Conservation (phyloP, 2,888 invertebrate species). For the Brachylomia viminalis region DNA sequence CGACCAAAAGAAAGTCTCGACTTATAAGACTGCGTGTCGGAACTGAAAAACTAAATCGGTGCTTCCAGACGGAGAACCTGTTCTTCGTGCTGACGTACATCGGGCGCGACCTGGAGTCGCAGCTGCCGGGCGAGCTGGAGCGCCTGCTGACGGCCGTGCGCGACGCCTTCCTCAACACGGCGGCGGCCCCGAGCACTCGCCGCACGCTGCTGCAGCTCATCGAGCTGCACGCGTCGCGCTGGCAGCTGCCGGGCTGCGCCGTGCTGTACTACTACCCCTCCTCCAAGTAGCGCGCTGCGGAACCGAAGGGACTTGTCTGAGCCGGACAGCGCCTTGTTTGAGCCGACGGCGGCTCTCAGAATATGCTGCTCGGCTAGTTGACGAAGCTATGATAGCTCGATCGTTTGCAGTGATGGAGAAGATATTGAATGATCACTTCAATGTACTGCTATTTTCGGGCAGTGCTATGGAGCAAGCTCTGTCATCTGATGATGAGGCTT, state of each 20-base stretch:
- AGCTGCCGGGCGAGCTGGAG: constrained; percentile 95
- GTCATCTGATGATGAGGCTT: not conserved
- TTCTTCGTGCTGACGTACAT: constrained; percentile 97
- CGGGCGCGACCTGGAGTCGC: constrained; percentile 96
- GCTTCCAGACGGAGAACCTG: constrained; percentile 94
- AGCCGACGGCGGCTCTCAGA: not conserved
- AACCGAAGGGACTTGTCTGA: not conserved
- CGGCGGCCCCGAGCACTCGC: constrained; percentile 94
- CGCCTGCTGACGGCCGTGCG: constrained; percentile 94
- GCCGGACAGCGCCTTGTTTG: not conserved
- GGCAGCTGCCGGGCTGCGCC: constrained; percentile 97
- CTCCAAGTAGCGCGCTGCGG: constrained; percentile 81
- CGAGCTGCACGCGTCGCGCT: constrained; percentile 97
- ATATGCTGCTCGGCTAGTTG: constrained; percentile 11
- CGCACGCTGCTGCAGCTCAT: constrained; percentile 97
- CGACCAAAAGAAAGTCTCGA: not conserved
- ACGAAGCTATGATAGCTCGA: constrained; percentile 5
- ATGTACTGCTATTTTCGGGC: constrained; percentile 6
- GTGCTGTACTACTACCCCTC: constrained; percentile 96
- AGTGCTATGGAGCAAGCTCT: not conserved
- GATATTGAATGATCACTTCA: not conserved
- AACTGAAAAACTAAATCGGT: not conserved
- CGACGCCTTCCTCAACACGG: constrained; percentile 95
- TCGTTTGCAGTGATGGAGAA: constrained; percentile 8
- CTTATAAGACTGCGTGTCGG: not conserved